These are phyloP conservation scores for Peromyscus aztecus DNA, from an alignment of 2,797 vertebrate genomes.

Conservation along the genomic window DNA sequence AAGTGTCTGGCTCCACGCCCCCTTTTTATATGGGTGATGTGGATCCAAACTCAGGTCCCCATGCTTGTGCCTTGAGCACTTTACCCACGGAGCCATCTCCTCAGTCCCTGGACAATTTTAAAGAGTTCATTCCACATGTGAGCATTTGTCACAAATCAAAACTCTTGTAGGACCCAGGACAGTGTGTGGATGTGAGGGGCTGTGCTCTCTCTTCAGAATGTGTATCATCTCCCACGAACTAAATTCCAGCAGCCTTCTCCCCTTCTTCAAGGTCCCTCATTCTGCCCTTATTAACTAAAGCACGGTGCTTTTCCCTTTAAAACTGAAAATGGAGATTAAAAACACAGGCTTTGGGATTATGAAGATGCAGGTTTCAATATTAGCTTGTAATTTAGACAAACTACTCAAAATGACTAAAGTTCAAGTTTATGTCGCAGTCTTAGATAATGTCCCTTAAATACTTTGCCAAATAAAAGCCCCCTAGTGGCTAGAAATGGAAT, in stretches of 20 bases:
- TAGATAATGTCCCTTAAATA: slow-evolving; percentile 3
- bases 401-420: background rate
- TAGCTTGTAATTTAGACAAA: background rate
- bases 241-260: background rate
- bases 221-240: background rate
- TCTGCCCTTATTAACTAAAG: background rate
- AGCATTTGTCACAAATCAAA: background rate
- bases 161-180: background rate
- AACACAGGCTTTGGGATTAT: background rate
- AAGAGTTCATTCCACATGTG: background rate
- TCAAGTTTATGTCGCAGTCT: background rate
- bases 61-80: fast-evolving
- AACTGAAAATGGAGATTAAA: background rate
- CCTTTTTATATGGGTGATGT: background rate
- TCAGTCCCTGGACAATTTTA: background rate
- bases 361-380: background rate
- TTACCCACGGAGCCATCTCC: background rate
- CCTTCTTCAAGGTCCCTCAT: background rate
- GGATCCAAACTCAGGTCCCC: background rate
- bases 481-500: background rate
- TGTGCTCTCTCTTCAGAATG: background rate
- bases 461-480: background rate
- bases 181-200: background rate
- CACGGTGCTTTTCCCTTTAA: background rate
- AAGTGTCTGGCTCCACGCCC: too few relatives aligned